These are phyloP conservation scores for Penaeus monodon DNA, from an alignment of 2,888 invertebrate species.

Conservation along the genomic window DNA sequence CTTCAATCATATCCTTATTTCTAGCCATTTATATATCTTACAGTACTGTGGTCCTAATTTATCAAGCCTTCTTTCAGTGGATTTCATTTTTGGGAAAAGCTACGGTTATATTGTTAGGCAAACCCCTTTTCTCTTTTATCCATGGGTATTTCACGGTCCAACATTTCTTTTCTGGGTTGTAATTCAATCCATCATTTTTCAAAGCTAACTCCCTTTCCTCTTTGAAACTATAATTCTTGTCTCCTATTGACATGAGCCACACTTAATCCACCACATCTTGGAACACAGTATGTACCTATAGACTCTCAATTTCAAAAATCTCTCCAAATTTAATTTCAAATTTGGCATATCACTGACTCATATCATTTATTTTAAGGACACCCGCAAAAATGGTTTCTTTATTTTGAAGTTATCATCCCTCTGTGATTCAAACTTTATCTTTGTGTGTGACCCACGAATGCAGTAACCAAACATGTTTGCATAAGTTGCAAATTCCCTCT, in stretches of 20 bases:
- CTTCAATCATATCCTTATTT: too few relatives aligned
- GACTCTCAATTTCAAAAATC: background rate
- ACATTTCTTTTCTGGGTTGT: background rate
- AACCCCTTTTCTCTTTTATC: background rate
- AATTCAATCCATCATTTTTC: background rate
- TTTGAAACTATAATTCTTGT: background rate
- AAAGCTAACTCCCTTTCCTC: conserved; percentile 17
- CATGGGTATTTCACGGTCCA: background rate
- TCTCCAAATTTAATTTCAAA: background rate
- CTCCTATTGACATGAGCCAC: conserved; percentile 2
- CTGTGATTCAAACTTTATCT: background rate
- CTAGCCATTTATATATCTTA: too few relatives aligned
- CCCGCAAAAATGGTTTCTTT: conserved; percentile 11
- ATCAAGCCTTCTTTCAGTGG: conserved; percentile 6
- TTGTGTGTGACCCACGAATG: conserved; percentile 15
- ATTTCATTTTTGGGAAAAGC: background rate
- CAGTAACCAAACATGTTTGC: background rate
- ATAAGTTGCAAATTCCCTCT: background rate
- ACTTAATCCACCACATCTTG: conserved; percentile 13
- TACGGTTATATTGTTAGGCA: conserved; percentile 5
- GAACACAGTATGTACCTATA: background rate
- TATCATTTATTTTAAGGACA: background rate
- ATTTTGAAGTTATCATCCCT: background rate
- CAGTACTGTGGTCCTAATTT: background rate
- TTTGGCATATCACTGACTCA: background rate